Base-by-base conservation (phyloP, 2,888 invertebrate genomes). In the Alloscopus bannaensis region DNA sequence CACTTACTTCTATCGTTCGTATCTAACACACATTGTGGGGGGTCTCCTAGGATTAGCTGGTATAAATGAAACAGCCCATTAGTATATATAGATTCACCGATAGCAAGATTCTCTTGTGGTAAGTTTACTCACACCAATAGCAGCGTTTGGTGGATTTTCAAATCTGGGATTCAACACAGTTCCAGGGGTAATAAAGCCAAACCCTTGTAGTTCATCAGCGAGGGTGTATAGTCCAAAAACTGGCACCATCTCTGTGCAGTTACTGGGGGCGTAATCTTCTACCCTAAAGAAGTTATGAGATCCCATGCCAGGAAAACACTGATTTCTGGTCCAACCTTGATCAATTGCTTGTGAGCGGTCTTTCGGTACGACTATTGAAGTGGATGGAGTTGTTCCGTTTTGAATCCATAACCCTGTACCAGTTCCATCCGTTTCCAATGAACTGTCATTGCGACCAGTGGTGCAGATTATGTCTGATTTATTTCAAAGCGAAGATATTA, bases 281-380 rank as follows among this genome's bases (percentile, higher is more conserved):
- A 82, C 83, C 20, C 42, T 31, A 52, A 68, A 73, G 36, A 79
- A 79, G 62, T 68, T 79, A 36, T 79, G 79, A 26, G 26, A 24
- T 3, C 78, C 85, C 85, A 85, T 85, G 50, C 80, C 80, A 13
- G 50, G 42, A 22, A 84, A 82, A 45, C 85, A 85, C 13, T 73
- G 47, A 18, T 84, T 84, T 40, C 70, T 47, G 11, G 83, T 66
- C 83, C 83, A 85, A 31, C 82, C 82, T 13, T 78, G 80, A 0
- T 60, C 79, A 24, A 47, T n/a, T 22, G 59, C 76, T n/a, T 60
- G 60, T 31, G 76, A 42, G 2, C 85, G 52, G 22, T 73, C 81
- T 20, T 22, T 29, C 0, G 84, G 81, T 36, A 79, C 76, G 29
- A 64, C 4, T 4, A 78, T 64, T 4, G 47, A 18, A 18, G 75